Percentiles rank a stretch among this genome's conserved stretches.
Evolutionary conservation across 2,113 vertebrate genomes (phyloP).

Genomic region (Leuciscus idus): DNA sequence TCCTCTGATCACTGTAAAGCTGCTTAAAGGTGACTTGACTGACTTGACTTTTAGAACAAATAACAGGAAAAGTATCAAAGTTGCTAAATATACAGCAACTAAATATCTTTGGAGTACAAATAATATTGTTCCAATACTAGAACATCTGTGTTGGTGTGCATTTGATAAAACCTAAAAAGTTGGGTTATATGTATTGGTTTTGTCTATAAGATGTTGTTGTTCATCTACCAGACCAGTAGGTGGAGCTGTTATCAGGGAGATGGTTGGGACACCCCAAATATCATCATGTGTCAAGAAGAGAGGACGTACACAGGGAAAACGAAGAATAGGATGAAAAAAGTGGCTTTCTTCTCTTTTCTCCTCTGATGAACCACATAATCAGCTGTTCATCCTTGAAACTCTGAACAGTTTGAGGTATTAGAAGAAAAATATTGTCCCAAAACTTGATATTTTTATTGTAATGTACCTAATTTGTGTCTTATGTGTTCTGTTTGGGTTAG

Average conservation of each 20-base stretch:
- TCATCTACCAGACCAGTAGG: conserved; percentile 62
- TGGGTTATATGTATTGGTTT: not conserved
- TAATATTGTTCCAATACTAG: not conserved
- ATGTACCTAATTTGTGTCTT: not conserved
- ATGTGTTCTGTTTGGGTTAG: not conserved
- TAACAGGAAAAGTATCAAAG: not conserved
- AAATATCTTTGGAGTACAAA: not conserved
- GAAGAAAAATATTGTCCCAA: not conserved
- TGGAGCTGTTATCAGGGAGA: conserved; percentile 65
- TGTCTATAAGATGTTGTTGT: conserved; percentile 7
- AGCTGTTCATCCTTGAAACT: not conserved
- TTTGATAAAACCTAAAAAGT: not conserved
- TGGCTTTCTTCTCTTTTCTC: conserved; percentile 37
- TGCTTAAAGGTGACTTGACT: too few relatives aligned
- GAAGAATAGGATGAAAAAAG: conserved; percentile 31
- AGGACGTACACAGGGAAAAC: conserved; percentile 41
- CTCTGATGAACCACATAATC: not conserved
- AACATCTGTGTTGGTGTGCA: not conserved
- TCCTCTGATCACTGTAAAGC: too few relatives aligned
- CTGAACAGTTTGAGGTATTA: not conserved
- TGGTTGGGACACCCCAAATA: conserved; percentile 39
- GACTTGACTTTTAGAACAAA: not conserved
- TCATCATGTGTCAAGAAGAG: conserved; percentile 47
- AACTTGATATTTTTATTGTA: not conserved
- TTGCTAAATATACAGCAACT: not conserved